Evolutionary conservation across 2,797 vertebrate species (phyloP).

Genomic region (Sebastes itinus): DNA sequence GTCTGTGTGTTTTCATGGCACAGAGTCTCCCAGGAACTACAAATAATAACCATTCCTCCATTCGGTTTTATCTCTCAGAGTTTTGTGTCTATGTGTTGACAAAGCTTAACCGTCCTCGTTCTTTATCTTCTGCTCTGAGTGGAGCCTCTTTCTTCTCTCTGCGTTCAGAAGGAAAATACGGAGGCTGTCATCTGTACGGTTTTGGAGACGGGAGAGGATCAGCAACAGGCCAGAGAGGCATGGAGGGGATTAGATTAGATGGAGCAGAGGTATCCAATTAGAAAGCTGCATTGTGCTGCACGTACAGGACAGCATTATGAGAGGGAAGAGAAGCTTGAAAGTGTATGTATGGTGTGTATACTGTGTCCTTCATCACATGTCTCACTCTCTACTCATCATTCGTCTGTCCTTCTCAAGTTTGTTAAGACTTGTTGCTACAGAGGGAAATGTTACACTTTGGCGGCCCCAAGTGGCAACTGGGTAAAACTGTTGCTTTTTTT

Average conservation of each 20-base stretch:
- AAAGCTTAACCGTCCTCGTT: constrained; percentile 47
- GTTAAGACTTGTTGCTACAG: neutral
- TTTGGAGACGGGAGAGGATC: neutral
- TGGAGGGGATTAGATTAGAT: neutral
- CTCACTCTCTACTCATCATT: neutral
- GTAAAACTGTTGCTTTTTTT: neutral
- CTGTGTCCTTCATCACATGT: neutral
- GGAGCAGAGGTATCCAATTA: constrained; percentile 14
- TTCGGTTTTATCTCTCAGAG: constrained; percentile 45
- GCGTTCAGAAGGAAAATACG: constrained; percentile 22
- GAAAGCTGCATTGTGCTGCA: neutral
- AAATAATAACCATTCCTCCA: constrained; percentile 22
- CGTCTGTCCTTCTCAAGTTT: neutral
- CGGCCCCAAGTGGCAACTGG: neutral
- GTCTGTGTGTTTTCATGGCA: constrained; percentile 10
- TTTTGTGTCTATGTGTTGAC: constrained; percentile 54
- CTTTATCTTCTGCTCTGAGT: constrained; percentile 45
- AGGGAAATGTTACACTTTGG: neutral
- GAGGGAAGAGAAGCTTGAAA: neutral
- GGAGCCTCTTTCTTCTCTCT: constrained; percentile 22
- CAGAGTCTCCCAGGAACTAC: constrained; percentile 5
- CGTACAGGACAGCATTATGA: neutral
- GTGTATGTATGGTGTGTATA: neutral
- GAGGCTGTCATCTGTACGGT: constrained; percentile 22
- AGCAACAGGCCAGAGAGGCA: neutral